Base-by-base conservation (phyloP, 1,140 invertebrate genomes). In the Phthorimaea operculella region DNA sequence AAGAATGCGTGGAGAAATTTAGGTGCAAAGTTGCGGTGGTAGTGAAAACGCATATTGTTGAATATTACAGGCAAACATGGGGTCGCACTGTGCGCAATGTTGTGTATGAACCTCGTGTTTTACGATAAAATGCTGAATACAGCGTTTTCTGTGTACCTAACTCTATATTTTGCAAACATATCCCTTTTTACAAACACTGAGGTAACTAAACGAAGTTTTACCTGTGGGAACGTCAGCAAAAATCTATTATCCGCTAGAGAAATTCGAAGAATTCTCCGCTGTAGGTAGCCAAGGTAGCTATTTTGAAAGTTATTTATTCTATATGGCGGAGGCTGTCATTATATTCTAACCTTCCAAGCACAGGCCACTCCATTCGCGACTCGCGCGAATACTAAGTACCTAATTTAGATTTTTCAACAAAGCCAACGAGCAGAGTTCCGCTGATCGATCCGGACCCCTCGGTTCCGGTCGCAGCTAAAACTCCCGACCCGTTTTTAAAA, bases 391-490 rank as follows among this genome's bases (percentile, higher is more conserved):
- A 82, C 76, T 83, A 80, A 80, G 69, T 65, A 60, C 57, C 73
- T 78, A 70, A 80, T 84, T 84, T 72, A 67, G 71, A 76, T 78
- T 79, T 83, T 80, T 76, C 66, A 75, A 80, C 73, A 80, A 80
- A 74, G 70, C 68, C 71, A 71, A 74, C 68, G 65, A 73, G 64
- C 69, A 72, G 64, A 66, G 68, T 72, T 66, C 68, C 66, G 64
- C 55, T 72, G 68, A 80, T 82, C 77, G 79, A 79, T 79, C 63
- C 59, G 63, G 61, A 50, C 74, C 81, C 76, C 72, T 70, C 70
- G 57, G 70, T 81, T 82, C 81, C 81, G 77, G 76, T 78, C 76
- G 68, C 59, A 66, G 65, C 70, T 70, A 63, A 66, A 76, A 68
- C 61, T 70, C 65, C 60, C 62, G 62, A 63, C 70, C 63, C 68